Conservation (phyloP, 2,113 vertebrate species). For the Clupea harengus region DNA sequence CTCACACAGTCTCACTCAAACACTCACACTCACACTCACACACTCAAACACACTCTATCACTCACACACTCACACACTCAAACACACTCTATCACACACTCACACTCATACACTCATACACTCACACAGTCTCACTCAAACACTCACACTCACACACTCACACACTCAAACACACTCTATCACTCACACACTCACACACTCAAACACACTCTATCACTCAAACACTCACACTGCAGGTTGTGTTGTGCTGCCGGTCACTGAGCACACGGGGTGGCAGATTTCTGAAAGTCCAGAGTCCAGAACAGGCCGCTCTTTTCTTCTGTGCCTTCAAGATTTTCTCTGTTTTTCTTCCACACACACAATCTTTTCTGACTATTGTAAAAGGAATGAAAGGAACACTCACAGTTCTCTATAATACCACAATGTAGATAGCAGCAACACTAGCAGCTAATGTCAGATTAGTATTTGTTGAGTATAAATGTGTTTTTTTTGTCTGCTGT, state of each 20-base stretch:
- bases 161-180: background rate
- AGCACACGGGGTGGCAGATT: constrained; percentile 1
- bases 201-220: too few species aligned
- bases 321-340: background rate
- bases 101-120: too few species aligned
- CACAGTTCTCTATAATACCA: background rate
- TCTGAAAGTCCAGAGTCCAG: background rate
- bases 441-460: background rate
- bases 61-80: background rate
- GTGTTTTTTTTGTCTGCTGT: background rate
- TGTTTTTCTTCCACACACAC: background rate
- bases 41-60: background rate
- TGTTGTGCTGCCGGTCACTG: background rate
- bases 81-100: too few species aligned
- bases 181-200: background rate
- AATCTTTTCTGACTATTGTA: background rate
- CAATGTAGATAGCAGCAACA: background rate
- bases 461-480: background rate
- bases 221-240: background rate
- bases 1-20: background rate
- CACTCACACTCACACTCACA: background rate
- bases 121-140: too few species aligned
- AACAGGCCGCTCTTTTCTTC: background rate
- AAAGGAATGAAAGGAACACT: background rate
- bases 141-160: background rate